phyloP scores from a whole-genome alignment of 2,888 invertebrate species.

The Orthonychiurus folsomi region DNA sequence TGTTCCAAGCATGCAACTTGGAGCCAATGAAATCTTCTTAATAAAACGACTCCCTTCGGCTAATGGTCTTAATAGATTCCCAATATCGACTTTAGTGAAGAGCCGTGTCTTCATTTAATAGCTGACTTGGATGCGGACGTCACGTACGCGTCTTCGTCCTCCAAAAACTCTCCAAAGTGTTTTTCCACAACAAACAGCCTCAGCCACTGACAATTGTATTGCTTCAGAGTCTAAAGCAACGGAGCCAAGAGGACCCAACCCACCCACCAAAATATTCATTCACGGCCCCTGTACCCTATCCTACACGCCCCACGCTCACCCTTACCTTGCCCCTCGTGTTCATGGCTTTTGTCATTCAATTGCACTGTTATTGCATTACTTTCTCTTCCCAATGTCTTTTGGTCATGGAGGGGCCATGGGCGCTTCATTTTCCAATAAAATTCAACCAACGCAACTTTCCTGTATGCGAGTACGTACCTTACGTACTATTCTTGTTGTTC shows the following conservation, averaged over 20 bases:
- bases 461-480: no score
- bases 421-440: background rate
- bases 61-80: slow-evolving; percentile 40
- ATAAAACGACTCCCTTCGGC: slow-evolving; percentile 34
- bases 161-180: background rate
- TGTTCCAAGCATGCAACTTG: slow-evolving; percentile 40
- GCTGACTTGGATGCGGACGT: background rate
- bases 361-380: slow-evolving; percentile 6
- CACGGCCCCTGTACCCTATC: no score
- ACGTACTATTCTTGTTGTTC: background rate
- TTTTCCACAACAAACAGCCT: background rate
- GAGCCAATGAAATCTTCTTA: slow-evolving; percentile 35
- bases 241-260: no score
- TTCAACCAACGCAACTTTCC: no score
- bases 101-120: background rate
- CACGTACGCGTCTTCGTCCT: background rate
- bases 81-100: slow-evolving; percentile 17
- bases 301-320: background rate
- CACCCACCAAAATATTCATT: slow-evolving; percentile 2
- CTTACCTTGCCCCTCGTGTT: slow-evolving; percentile 14
- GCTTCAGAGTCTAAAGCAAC: no score
- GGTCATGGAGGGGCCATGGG: background rate
- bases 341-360: slow-evolving; percentile 17
- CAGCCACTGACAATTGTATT: slow-evolving; percentile 15
- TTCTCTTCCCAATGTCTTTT: background rate